Evolutionary conservation across 2,888 invertebrate genomes (phyloP).

Genomic region (Dasypolia templi): DNA sequence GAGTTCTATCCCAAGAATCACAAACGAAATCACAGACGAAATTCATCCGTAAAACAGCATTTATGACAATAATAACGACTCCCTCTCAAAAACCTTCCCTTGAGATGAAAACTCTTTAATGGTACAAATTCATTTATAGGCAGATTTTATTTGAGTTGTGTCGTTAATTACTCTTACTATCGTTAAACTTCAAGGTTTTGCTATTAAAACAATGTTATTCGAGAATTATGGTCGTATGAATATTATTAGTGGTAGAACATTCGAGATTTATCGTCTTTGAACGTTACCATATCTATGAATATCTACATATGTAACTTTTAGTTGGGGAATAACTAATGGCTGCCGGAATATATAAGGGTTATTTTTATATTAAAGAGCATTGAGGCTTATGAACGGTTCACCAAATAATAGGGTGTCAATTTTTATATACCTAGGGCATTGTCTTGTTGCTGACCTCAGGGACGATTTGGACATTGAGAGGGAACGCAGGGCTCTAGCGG

Average conservation of each 20-base stretch:
- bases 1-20: no score
- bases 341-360: constrained; percentile 1
- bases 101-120: constrained; percentile 48
- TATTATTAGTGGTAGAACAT: constrained; percentile 41
- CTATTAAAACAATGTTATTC: constrained; percentile 52
- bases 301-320: constrained; percentile 29
- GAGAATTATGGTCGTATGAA: constrained; percentile 35
- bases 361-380: not conserved
- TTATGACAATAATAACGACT: not conserved
- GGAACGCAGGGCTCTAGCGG: no score
- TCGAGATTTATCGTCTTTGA: constrained; percentile 43
- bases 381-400: no score
- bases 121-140: constrained; percentile 49
- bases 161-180: constrained; percentile 54
- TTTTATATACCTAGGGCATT: no score
- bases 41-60: not conserved
- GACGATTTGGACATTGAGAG: no score
- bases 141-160: constrained; percentile 44
- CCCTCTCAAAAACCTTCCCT: constrained; percentile 22
- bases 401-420: no score
- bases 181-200: constrained; percentile 58
- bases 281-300: constrained; percentile 23
- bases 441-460: no score
- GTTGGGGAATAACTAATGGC: constrained; percentile 20
- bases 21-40: not conserved